Conservation (phyloP, 2,888 invertebrate genomes). For the Hesperia comma region DNA sequence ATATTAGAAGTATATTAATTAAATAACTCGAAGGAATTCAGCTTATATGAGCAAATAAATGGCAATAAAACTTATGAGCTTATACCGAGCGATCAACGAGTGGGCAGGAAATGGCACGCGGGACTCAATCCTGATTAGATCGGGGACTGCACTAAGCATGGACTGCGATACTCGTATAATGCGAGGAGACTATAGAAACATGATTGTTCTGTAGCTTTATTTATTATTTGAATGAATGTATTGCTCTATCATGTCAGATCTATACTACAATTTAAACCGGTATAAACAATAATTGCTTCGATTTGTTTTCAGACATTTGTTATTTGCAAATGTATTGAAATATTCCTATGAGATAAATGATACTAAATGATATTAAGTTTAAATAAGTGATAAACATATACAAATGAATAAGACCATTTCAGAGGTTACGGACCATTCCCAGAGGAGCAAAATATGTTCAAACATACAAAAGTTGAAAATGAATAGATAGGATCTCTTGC, state of each 20-base stretch:
- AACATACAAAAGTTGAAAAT: too few relatives aligned
- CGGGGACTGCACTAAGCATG: conserved; percentile 66
- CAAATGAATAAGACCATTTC: too few relatives aligned
- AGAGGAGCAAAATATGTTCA: too few relatives aligned
- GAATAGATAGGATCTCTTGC: too few relatives aligned
- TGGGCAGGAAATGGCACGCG: conserved; percentile 65
- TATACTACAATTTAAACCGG: neutral
- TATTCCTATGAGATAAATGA: too few relatives aligned
- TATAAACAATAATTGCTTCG: too few relatives aligned
- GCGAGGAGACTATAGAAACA: conserved; percentile 20
- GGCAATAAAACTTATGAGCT: conserved; percentile 30
- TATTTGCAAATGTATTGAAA: too few relatives aligned
- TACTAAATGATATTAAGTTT: too few relatives aligned
- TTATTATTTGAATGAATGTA: neutral
- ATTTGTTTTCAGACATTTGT: too few relatives aligned
- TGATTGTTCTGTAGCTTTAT: conserved; percentile 3
- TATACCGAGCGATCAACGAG: conserved; percentile 54
- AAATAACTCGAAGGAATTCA: neutral
- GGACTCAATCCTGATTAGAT: conserved; percentile 72
- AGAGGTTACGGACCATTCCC: too few relatives aligned
- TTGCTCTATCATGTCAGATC: neutral
- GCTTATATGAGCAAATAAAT: conserved; percentile 9
- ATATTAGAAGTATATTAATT: neutral
- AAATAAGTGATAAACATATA: too few relatives aligned
- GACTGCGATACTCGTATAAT: conserved; percentile 23